Evolutionary conservation across 2,888 invertebrate genomes (phyloP).

Genomic region (Embidobia sp.): DNA sequence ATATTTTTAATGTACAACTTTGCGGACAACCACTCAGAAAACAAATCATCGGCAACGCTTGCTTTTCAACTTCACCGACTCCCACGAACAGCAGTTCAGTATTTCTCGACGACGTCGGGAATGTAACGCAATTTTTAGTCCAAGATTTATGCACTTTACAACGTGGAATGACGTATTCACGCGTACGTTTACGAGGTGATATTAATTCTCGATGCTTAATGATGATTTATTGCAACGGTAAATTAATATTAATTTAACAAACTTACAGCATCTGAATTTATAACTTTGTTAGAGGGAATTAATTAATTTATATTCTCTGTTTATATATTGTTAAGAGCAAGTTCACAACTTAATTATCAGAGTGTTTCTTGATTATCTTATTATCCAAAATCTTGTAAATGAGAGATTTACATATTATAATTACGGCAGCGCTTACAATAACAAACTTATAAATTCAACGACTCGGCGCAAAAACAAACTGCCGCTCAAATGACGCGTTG

Average conservation of each 20-base stretch:
- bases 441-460: too few relatives aligned
- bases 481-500: too few relatives aligned
- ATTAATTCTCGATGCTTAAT: too few relatives aligned
- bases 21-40: constrained; percentile 1
- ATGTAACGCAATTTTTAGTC: too few relatives aligned
- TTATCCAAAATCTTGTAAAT: neutral
- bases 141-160: too few relatives aligned
- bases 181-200: too few relatives aligned
- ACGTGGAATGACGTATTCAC: too few relatives aligned
- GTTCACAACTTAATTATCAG: neutral
- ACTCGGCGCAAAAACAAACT: too few relatives aligned
- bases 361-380: neutral
- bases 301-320: neutral
- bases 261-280: neutral
- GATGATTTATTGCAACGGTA: neutral
- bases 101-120: too few relatives aligned
- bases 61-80: too few relatives aligned
- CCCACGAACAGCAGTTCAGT: too few relatives aligned
- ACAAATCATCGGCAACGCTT: constrained; percentile 9
- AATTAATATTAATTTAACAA: neutral
- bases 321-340: neutral
- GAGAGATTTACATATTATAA: neutral
- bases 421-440: too few relatives aligned
- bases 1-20: constrained; percentile 15
- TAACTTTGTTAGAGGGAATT: constrained; percentile 3